Percentiles rank a stretch among this genome's conserved stretches.
phyloP scores from a whole-genome alignment of 2,888 invertebrate genomes.

The Dryomyza anilis region DNA sequence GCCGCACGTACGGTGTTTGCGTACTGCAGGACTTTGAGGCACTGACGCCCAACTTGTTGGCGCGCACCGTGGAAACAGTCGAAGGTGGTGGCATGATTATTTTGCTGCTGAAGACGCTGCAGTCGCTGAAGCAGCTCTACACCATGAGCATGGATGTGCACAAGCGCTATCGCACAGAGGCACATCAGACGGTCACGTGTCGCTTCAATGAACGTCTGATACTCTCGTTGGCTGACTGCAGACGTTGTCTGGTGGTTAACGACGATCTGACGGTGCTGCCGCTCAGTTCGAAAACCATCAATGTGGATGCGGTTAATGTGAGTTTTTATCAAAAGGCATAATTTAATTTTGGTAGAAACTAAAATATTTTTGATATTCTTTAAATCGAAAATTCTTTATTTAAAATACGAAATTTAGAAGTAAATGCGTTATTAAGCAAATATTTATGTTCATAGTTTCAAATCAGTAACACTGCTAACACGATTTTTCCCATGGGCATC shows the following conservation, averaged over 20 bases:
- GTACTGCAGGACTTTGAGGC: conserved; percentile 97
- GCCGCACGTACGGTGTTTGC: conserved; percentile 96
- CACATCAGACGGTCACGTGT: conserved; percentile 87
- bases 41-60: conserved; percentile 93
- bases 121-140: conserved; percentile 90
- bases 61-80: conserved; percentile 96
- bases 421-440: too few relatives aligned
- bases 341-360: not conserved
- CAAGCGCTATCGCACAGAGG: conserved; percentile 88
- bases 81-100: conserved; percentile 96
- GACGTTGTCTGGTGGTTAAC: conserved; percentile 90
- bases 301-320: conserved; percentile 74
- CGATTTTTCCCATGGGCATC: too few relatives aligned
- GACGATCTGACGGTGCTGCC: conserved; percentile 92
- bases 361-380: too few relatives aligned
- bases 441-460: too few relatives aligned
- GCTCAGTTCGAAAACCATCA: conserved; percentile 85
- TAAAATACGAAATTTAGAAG: too few relatives aligned
- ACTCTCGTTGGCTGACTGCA: conserved; percentile 85
- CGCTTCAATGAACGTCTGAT: conserved; percentile 97
- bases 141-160: conserved; percentile 99
- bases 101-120: conserved; percentile 81
- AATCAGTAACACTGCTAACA: too few relatives aligned
- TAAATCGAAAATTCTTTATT: too few relatives aligned
- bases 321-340: conserved; percentile 22